Evolutionary conservation across 2,888 invertebrate genomes (phyloP).

Genomic region (Metalampra italica): DNA sequence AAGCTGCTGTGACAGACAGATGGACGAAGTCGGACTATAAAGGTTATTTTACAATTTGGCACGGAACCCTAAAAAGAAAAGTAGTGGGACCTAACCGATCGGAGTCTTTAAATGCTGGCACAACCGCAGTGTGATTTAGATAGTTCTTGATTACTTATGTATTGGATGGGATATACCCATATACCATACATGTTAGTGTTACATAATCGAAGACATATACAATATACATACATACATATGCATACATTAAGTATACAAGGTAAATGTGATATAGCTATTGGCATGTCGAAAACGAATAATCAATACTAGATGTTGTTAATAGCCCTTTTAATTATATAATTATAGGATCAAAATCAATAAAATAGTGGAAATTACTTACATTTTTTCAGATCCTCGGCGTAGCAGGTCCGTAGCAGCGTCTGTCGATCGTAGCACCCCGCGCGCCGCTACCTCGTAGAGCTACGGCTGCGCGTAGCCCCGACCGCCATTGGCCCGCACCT

Average conservation of each 20-base stretch:
- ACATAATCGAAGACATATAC: slow-evolving; percentile 19
- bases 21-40: no score
- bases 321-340: slow-evolving; percentile 4
- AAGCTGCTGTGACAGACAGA: no score
- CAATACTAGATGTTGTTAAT: slow-evolving; percentile 6
- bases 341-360: slow-evolving; percentile 11
- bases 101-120: no score
- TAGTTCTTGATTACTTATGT: no score
- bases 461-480: slow-evolving; percentile 70
- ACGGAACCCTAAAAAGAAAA: no score
- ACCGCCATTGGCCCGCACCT: slow-evolving; percentile 56
- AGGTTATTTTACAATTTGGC: no score
- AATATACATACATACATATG: slow-evolving; percentile 12
- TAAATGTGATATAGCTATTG: neutral
- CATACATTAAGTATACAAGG: neutral
- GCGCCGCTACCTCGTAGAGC: slow-evolving; percentile 48
- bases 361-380: slow-evolving; percentile 48
- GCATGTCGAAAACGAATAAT: no score
- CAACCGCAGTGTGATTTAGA: no score
- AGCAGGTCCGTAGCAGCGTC: slow-evolving; percentile 67
- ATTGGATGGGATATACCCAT: no score
- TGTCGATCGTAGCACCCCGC: slow-evolving; percentile 70
- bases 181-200: slow-evolving; percentile 4
- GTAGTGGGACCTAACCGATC: no score
- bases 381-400: slow-evolving; percentile 65